phyloP scores from a whole-genome alignment of 1,140 invertebrate species.

The Teleogryllus occipitalis region DNA sequence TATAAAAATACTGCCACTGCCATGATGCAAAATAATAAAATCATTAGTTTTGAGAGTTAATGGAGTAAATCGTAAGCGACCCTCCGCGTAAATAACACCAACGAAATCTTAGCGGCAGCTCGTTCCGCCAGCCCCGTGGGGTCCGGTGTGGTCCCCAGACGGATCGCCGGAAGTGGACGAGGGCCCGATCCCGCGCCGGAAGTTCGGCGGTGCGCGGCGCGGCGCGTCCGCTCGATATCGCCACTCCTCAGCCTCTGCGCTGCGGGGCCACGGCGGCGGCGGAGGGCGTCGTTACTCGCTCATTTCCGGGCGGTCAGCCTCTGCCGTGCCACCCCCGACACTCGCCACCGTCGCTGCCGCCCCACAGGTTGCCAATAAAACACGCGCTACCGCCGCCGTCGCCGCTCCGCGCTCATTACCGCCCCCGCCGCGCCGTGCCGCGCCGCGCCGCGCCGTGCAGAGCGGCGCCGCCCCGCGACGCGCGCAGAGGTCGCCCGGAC shows the following conservation, averaged over 20 bases:
- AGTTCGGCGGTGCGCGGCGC: not conserved
- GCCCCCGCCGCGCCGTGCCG: too few relatives aligned
- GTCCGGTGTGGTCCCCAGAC: not conserved
- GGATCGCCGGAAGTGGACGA: not conserved
- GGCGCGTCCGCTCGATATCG: not conserved
- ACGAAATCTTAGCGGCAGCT: too few relatives aligned
- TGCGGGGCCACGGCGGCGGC: too few relatives aligned
- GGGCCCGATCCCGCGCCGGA: not conserved
- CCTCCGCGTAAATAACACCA: too few relatives aligned
- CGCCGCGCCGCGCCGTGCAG: too few relatives aligned
- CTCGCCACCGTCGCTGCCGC: not conserved
- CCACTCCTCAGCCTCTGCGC: not conserved
- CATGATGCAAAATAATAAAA: too few relatives aligned
- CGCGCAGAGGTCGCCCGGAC: too few relatives aligned
- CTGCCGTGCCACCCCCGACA: not conserved
- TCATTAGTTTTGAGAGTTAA: too few relatives aligned
- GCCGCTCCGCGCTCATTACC: not conserved
- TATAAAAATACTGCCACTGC: too few relatives aligned
- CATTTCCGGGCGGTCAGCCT: not conserved
- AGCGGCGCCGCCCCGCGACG: too few relatives aligned
- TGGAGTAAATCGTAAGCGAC: too few relatives aligned
- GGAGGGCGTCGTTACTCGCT: not conserved
- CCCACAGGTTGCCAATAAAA: conserved; percentile 3
- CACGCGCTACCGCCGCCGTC: not conserved
- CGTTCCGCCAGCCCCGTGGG: too few relatives aligned